Evolutionary conservation across 1,140 invertebrate genomes (phyloP), one percentile per base, ranked within the genome.

Genomic region (Aphaenogaster floridana): DNA sequence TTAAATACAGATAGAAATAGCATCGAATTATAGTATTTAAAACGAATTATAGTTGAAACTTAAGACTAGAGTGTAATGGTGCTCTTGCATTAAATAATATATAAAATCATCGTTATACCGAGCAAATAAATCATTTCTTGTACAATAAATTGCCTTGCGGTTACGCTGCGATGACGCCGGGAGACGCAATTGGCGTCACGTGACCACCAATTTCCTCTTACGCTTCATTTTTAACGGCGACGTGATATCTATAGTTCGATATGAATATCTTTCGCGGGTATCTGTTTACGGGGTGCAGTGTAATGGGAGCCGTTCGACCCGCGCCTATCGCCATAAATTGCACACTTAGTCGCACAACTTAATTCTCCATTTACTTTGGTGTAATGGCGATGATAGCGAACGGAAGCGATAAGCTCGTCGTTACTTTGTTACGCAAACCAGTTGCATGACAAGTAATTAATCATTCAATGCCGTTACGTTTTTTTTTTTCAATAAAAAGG

Each of bases 331-430:
- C 68, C 84, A 87, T 89, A 90, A 90, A 90, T 80, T 79, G 88
- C 89, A 89, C 71, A 81, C 77, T 87, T 87, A 90, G 76, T 90
- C 86, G 79, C 89, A 87, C 89, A 74, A 87, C 76, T 83, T 90
- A 90, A 89, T 90, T 89, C 89, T 87, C 86, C 89, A 89, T 89
- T 90, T 89, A 89, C 50, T 87, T 89, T 57, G 48, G 54, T 61
- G 63, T 83, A 90, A 89, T 87, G 64, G 74, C 72, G 64, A 83
- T 85, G 85, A 89, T 89, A 90, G 86, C 50, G 57, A 61, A 69
- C 52, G 61, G 64, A 36, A 64, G 57, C 50, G 77, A 84, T 84
- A 84, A 76, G 42, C 42, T 84, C 28, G 42, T 50, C 68, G 17
- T 74, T 61, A 74, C 17, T 74, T 74, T 61, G 36, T 84, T 84